phyloP scores from a whole-genome alignment of 1,140 invertebrate genomes.

The Drosophila tristis region DNA sequence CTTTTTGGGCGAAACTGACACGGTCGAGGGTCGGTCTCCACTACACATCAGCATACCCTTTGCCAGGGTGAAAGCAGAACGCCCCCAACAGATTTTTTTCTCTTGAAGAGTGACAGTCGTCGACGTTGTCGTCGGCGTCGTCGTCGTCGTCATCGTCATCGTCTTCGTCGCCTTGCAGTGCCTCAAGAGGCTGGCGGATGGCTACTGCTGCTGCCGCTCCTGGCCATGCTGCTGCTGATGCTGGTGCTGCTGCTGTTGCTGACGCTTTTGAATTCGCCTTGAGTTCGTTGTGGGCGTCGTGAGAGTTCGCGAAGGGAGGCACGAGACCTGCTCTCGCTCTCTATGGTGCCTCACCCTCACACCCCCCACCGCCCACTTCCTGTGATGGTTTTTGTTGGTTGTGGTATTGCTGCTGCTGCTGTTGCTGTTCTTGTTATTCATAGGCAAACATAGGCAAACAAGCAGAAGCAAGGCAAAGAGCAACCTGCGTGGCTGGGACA shows the following conservation, averaged over 20 bases:
- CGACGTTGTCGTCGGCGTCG: constrained; percentile 41
- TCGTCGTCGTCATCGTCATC: not conserved
- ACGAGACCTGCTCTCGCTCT: constrained; percentile 34
- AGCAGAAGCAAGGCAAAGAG: constrained; percentile 70
- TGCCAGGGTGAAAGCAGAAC: constrained; percentile 17
- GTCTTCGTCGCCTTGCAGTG: constrained; percentile 48
- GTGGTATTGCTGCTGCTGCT: constrained; percentile 23
- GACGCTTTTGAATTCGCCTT: constrained; percentile 49
- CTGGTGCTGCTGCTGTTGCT: constrained; percentile 8
- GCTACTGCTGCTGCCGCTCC: constrained; percentile 20
- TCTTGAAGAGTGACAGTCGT: constrained; percentile 80
- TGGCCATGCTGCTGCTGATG: not conserved
- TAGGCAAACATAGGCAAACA: constrained; percentile 67
- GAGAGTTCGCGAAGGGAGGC: constrained; percentile 33
- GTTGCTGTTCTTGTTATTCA: constrained; percentile 54
- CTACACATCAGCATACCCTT: too few relatives aligned
- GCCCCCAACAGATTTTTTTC: constrained; percentile 73
- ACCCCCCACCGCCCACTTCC: not conserved
- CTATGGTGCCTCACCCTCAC: not conserved
- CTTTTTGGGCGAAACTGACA: too few relatives aligned
- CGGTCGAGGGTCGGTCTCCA: too few relatives aligned
- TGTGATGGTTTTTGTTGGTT: too few relatives aligned
- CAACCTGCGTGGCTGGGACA: constrained; percentile 73
- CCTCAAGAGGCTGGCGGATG: constrained; percentile 34
- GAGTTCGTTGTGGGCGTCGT: constrained; percentile 53